Evolutionary conservation across 2,113 vertebrate species (phyloP), one percentile per base, ranked within the genome.

Genomic region (Pseudorasbora parva): DNA sequence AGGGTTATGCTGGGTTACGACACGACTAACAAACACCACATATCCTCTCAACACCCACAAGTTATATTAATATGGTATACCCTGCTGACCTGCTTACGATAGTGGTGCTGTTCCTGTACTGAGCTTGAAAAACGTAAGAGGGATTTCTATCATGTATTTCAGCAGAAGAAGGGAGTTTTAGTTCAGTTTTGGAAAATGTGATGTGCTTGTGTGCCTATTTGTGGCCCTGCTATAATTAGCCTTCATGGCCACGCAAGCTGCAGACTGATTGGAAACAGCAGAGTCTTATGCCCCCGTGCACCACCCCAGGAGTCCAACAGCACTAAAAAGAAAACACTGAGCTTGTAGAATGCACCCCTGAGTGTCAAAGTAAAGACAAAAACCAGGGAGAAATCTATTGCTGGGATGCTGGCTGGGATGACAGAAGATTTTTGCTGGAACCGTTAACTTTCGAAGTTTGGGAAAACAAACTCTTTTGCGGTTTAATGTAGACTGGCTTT

Each of bases 181-280:
- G 72, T 83, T 51, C 84, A 85, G 82, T 92, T 91, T 92, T 89
- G 91, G 89, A 91, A 89, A 91, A 87, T 88, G 85, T 89, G 90
- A 92, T 93, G 91, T 89, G 89, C 85, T 89, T 89, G 85, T 88
- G 90, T 89, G 91, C 88, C 93, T 94, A 94, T 94, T 94, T 94
- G 91, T 89, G 91, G 92, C 88, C 90, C 78, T 57, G 88, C 93
- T 94, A 94, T 91, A 92, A 94, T 94, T 94, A 94, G 92, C 30
- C 85, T 62, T 82, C 37, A 83, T 83, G 85, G 87, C 75, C 88
- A 92, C 88, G 86, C 91, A 92, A 91, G 94, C 93, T 93, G 91
- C 87, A 91, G 92, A 92, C 91, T 94, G 94, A 93, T 93, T 92
- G 93, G 91, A 91, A 94, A 93, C 92, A 82, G 81, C 90, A 88